phyloP scores from a whole-genome alignment of 1,140 invertebrate species.

The Pogonomyrmex californicus region DNA sequence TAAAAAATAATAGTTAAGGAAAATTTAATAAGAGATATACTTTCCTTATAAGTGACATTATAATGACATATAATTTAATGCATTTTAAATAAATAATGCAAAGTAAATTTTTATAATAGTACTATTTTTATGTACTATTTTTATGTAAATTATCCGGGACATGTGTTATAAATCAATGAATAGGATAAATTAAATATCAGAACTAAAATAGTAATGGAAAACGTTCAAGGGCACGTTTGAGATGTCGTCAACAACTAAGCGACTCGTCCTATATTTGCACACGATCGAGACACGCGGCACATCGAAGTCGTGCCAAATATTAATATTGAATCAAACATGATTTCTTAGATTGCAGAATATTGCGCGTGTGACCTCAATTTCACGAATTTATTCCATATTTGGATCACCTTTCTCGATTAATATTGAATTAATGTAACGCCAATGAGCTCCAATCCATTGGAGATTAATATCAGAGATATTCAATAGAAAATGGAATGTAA shows the following conservation, averaged over 20 bases:
- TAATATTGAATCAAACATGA: conserved; percentile 44
- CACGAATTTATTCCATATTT: conserved; percentile 42
- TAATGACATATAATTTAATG: background rate
- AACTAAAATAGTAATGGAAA: conserved; percentile 43
- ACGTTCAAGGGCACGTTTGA: conserved; percentile 45
- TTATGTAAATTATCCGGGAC: background rate
- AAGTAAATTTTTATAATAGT: background rate
- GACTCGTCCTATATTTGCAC: conserved; percentile 41
- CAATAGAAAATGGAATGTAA: conserved; percentile 40
- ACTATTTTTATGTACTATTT: background rate
- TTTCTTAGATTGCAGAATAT: conserved; percentile 41
- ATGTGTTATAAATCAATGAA: conserved; percentile 25
- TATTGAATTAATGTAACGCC: conserved; percentile 34
- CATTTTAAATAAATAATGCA: background rate
- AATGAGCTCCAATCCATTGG: conserved; percentile 15
- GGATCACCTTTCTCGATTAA: conserved; percentile 39
- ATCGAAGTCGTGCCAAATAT: conserved; percentile 46
- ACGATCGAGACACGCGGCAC: background rate
- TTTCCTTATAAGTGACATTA: background rate
- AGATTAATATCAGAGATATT: conserved; percentile 9
- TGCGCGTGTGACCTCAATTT: conserved; percentile 45
- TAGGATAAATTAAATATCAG: conserved; percentile 6
- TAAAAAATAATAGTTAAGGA: too few species aligned
- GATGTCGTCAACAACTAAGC: conserved; percentile 37
- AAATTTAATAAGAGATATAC: too few species aligned